Evolutionary conservation across 2,797 vertebrate genomes (phyloP), one percentile per base, ranked within the genome.

Genomic region (Anabas testudineus): DNA sequence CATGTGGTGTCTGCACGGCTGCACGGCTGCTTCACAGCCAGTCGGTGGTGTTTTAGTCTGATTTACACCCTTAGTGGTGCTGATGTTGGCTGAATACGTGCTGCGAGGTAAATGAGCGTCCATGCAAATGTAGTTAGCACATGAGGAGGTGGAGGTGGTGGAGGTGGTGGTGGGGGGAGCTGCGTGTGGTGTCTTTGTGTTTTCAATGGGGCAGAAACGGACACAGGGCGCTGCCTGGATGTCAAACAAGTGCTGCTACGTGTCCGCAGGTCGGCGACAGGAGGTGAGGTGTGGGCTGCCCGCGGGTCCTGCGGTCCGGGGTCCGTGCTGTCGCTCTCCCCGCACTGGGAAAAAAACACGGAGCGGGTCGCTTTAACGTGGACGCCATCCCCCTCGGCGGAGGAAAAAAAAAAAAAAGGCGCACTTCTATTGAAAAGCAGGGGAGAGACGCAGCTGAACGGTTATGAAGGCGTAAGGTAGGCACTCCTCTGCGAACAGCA

Each of bases 351-450:
- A 3, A 70, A 83, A 69, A 87, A 79, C 82, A 74, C 80, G 90
- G 90, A 92, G 86, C 78, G 80, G 86, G 88, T 89, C 86, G 89
- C 91, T 90, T 88, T 87, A 81, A 85, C 84, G 92, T 82, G 84
- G 90, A 90, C 91, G 89, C 91, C 91, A 82, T 81, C 90, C 89
- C 88, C 84, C 74, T 90, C 69, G 84, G 87, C 80, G 91, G 87
- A 90, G 89, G 88, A 92, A 95, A n/a, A n/a, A n/a, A n/a, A n/a
- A n/a, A n/a, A n/a, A n/a, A 94, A 95, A 93, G 93, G 94, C 93
- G 94, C 93, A 88, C 88, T 94, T 94, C 91, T 90, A 81, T 92
- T 89, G 91, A 93, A 84, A 83, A 60, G 68, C 87, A 78, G 82
- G 67, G 86, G 81, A 83, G 80, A 77, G 59, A 82, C 89, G 58